Percentiles rank a stretch among this genome's conserved stretches.
phyloP scores from a whole-genome alignment of 2,888 invertebrate species.

The Nymphalis polychloros region DNA sequence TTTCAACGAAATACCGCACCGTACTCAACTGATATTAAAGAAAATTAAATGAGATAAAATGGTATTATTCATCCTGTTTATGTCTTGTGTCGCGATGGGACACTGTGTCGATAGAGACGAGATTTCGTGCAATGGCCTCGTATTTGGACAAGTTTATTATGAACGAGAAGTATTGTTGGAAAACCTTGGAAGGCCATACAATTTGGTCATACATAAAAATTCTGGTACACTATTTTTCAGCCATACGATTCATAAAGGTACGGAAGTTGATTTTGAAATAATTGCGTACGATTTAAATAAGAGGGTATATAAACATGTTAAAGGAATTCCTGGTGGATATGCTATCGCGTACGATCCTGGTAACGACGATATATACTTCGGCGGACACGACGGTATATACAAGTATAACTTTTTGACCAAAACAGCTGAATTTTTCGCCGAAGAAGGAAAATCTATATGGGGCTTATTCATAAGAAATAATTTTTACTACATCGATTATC shows the following conservation, averaged over 20 bases:
- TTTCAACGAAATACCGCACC: slow-evolving; percentile 27
- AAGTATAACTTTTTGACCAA: slow-evolving; percentile 66
- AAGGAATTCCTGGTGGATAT: slow-evolving; percentile 63
- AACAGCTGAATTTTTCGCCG: slow-evolving; percentile 63
- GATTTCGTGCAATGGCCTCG: slow-evolving; percentile 59
- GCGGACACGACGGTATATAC: slow-evolving; percentile 72
- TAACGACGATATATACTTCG: slow-evolving; percentile 71
- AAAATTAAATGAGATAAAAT: slow-evolving; percentile 45
- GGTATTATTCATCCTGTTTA: slow-evolving; percentile 39
- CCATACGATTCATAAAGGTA: slow-evolving; percentile 57
- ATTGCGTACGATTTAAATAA: slow-evolving; percentile 56
- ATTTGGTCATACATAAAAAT: slow-evolving; percentile 64
- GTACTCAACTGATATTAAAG: slow-evolving; percentile 34
- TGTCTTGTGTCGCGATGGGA: slow-evolving; percentile 21
- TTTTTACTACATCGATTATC: slow-evolving; percentile 73
- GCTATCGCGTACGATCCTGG: slow-evolving; percentile 66
- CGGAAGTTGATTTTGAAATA: slow-evolving; percentile 60
- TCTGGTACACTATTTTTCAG: slow-evolving; percentile 67
- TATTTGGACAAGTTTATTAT: slow-evolving; percentile 63
- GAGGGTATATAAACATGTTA: slow-evolving; percentile 49
- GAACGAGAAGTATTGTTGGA: slow-evolving; percentile 54
- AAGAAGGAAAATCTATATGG: slow-evolving; percentile 70
- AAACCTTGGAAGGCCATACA: slow-evolving; percentile 59
- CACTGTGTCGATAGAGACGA: slow-evolving; percentile 31
- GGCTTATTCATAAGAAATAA: slow-evolving; percentile 59